phyloP scores from a whole-genome alignment of 1,140 invertebrate species.

The Philotrypesis tridentata region DNA sequence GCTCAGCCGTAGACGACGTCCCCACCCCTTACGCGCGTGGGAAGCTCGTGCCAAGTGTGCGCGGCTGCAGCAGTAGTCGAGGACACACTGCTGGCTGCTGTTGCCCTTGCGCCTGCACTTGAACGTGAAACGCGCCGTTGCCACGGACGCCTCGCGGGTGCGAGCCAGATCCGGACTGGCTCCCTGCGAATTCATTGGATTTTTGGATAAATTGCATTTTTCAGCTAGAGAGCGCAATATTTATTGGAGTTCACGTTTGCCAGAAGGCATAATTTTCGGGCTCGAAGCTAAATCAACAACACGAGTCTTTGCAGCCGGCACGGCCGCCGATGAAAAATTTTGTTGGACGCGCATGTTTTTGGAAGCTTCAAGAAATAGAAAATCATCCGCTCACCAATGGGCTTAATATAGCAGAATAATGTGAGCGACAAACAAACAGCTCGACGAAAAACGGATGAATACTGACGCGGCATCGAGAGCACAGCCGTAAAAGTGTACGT shows the following conservation, averaged over 20 bases:
- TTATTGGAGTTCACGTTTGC: background rate
- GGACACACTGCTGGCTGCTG: background rate
- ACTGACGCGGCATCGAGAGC: background rate
- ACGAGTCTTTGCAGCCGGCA: background rate
- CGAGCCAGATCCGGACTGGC: background rate
- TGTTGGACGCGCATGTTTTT: background rate
- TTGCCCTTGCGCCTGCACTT: conserved; percentile 20
- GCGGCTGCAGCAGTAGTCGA: background rate
- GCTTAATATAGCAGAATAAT: too few relatives aligned
- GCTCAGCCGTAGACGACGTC: background rate
- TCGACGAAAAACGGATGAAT: background rate
- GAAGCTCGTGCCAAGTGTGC: conserved; percentile 7
- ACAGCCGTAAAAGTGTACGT: background rate
- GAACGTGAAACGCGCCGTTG: background rate
- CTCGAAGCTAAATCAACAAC: too few relatives aligned
- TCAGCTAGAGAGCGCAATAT: background rate
- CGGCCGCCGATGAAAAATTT: background rate
- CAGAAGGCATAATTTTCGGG: background rate
- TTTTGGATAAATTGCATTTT: background rate
- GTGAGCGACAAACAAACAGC: too few relatives aligned
- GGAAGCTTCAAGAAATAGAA: too few relatives aligned
- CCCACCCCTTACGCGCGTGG: background rate
- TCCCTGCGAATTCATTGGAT: background rate
- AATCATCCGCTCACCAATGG: too few relatives aligned
- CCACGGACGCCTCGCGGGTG: background rate